Evolutionary conservation across 2,113 vertebrate genomes (phyloP), one percentile per base, ranked within the genome.

Genomic region (Ictalurus punctatus): DNA sequence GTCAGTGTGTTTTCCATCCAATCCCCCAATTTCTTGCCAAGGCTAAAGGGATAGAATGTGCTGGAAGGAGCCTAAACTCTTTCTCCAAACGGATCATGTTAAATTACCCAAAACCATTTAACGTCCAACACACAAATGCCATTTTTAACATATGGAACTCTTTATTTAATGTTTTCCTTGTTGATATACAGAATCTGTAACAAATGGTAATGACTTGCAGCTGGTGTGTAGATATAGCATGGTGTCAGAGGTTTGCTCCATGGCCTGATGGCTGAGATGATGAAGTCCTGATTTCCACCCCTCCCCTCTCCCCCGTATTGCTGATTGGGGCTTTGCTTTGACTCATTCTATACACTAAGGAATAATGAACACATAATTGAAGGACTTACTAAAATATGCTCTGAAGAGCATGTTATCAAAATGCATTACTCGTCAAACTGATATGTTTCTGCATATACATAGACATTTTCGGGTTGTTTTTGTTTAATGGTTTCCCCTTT

Each of bases 131-230:
- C 95, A 95, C 95, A 92, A 96, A 96, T 96, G 96, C 94, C 95
- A 93, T 97, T 96, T 92, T 94, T 93, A 94, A 95, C 98, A 99
- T 97, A 96, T 99, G 98, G 97, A 97, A 98, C 91, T 95, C 92
- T 96, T 98, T 96, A 94, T 95, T 95, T 93, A 94, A 94, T 95
- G 94, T 95, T 97, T 97, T 96, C 96, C 93, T 97, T 96, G 96
- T 96, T 96, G 95, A 96, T 95, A 93, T 94, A 95, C 96, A 97
- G 97, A 97, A 97, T 97, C 94, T 97, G 94, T 97, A 97, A 97
- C 96, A 97, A 97, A 96, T 95, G 95, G 92, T 98, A 98, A 98
- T 98, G 94, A 94, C 93, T 97, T 95, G 93, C 98, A 98, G 97
- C 97, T 98, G 97, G 94, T 95, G 95, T 94, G 90, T 90, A 91